Evolutionary conservation across 2,888 invertebrate genomes (phyloP), one percentile per base, ranked within the genome.

Genomic region (Mellilla xanthometata): DNA sequence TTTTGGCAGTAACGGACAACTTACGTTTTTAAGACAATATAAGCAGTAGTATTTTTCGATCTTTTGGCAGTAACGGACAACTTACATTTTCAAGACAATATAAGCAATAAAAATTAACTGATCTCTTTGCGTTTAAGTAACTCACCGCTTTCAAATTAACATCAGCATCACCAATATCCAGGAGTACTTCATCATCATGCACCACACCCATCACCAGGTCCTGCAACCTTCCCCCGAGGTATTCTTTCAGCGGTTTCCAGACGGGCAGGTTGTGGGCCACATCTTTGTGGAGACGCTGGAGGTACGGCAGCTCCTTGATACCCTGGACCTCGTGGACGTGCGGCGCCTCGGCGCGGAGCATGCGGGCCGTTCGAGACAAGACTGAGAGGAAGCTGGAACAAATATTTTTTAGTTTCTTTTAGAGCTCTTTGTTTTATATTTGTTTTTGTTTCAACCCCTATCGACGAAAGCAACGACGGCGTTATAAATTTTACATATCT

Each of bases 301-400:
- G 48, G 49, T 77, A 81, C 0, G 65, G 58, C 0, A 80, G 50
- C 0, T 73, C 58, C 9, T 52, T 72, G 38, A 89, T 62, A 0
- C 87, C 86, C 0, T 69, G 68, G 0, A 88, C 62, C 34, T 83
- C 78, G 30, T 78, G 75, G 0, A 89, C 49, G 45, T 89, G 79
- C 0, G 84, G 83, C 0, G 83, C 34, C 28, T 82, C 73, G 0
- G 84, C 72, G 42, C 75, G 62, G 1, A 89, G 48, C 0, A 89
- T 56, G 28, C 68, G 74, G 0, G 70, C 47, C 0, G 80, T 75
- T 15, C 72, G 65, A 0, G 82, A 61, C 6, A 84, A 34, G 1
- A 86, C 75, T 56, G 72, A 70, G 0, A 71, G 47, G 12, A 82
- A 71, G 36, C 88, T 88, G 61, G 2, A 19, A 19, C 6, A 1